Conservation (phyloP, 1,140 invertebrate species). For the Andrena cerasifolii region DNA sequence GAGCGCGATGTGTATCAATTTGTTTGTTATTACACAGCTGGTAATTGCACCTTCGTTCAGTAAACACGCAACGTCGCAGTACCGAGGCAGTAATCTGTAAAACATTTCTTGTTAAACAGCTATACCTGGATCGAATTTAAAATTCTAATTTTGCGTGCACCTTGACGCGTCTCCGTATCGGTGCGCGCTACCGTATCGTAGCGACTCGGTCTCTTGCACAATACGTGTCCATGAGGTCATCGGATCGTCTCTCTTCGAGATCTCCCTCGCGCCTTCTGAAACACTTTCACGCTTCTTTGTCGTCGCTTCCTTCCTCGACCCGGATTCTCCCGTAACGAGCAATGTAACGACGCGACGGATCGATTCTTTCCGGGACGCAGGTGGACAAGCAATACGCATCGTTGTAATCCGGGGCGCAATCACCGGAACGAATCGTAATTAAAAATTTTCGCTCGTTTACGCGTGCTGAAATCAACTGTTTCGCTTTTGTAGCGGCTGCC, state of each 20-base stretch:
- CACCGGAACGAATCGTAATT: neutral
- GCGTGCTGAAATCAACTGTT: neutral
- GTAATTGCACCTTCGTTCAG: neutral
- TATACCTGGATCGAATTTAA: neutral
- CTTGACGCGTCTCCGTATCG: neutral
- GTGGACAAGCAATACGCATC: neutral
- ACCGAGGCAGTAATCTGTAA: constrained; percentile 1
- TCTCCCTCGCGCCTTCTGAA: too few species aligned
- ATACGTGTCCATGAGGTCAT: too few species aligned
- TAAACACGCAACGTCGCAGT: neutral
- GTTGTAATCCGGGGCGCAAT: neutral
- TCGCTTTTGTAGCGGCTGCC: neutral
- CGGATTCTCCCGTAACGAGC: too few species aligned
- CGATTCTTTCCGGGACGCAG: too few species aligned
- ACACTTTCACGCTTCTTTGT: too few species aligned
- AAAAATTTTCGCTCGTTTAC: neutral
- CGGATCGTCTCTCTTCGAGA: neutral
- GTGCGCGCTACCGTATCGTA: neutral
- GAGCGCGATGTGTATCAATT: neutral
- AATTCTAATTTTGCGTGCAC: constrained; percentile 34
- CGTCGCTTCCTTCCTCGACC: too few species aligned
- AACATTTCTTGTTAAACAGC: constrained; percentile 25
- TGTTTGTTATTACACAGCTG: neutral
- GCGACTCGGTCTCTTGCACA: too few species aligned
- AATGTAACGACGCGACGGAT: too few species aligned